These are phyloP conservation scores for Bufo gargarizans DNA, from an alignment of 2,113 vertebrate species.

Conservation along the genomic window DNA sequence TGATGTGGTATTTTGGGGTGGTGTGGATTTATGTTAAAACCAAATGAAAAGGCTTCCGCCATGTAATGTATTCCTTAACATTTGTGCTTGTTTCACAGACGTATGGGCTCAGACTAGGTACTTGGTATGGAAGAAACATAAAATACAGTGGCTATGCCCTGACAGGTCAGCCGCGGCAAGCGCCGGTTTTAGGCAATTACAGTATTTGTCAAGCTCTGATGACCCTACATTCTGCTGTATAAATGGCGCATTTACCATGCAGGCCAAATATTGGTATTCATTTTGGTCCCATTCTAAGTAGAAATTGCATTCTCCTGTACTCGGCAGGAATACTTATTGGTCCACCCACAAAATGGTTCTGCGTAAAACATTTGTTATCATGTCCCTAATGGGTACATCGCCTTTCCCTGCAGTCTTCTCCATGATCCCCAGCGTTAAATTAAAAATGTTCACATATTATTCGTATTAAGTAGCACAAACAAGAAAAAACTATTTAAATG, in stretches of 20 bases:
- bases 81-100: background rate
- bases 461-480: too few species aligned
- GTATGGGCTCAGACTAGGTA: background rate
- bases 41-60: background rate
- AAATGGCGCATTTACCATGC: background rate
- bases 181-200: background rate
- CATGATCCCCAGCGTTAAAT: too few species aligned
- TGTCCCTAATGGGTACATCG: too few species aligned
- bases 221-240: background rate
- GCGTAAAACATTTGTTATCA: too few species aligned
- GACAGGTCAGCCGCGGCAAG: background rate
- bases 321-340: background rate
- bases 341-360: background rate
- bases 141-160: background rate
- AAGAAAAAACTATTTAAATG: too few species aligned
- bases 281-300: background rate
- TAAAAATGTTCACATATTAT: too few species aligned
- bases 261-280: conserved; percentile 1
- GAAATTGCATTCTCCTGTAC: background rate
- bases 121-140: background rate
- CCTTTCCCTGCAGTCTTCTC: background rate
- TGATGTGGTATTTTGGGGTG: too few species aligned
- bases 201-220: background rate
- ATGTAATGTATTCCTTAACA: background rate
- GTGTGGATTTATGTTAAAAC: background rate